These are phyloP conservation scores for Seladonia tumulorum DNA, from an alignment of 2,888 invertebrate genomes.

Conservation along the genomic window DNA sequence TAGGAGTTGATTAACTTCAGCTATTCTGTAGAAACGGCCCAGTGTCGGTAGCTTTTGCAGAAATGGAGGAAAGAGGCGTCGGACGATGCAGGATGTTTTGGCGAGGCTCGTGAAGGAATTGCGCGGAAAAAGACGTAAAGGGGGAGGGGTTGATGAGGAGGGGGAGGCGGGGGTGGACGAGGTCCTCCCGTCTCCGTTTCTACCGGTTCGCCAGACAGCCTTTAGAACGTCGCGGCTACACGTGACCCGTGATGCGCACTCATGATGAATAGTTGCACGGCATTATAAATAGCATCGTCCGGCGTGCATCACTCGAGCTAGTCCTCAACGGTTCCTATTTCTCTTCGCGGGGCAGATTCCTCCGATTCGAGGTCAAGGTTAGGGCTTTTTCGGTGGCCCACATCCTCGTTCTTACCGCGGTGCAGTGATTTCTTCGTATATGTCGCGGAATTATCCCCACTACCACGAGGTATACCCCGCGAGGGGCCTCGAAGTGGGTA, in stretches of 20 bases:
- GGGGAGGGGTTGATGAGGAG: not conserved
- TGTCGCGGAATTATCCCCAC: too few relatives aligned
- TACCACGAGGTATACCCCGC: too few relatives aligned
- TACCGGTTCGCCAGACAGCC: conserved; percentile 28
- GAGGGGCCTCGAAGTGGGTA: too few relatives aligned
- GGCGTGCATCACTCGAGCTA: conserved; percentile 1
- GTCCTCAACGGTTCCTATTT: not conserved
- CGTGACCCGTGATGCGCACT: conserved; percentile 41
- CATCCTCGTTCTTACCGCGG: too few relatives aligned
- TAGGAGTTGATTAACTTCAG: too few relatives aligned
- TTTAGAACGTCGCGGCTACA: conserved; percentile 37
- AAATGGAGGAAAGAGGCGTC: conserved; percentile 59
- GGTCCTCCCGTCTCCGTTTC: conserved; percentile 4
- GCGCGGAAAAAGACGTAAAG: conserved; percentile 32
- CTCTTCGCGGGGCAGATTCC: not conserved
- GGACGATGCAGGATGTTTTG: conserved; percentile 74
- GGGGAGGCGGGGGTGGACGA: not conserved
- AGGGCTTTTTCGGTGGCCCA: not conserved
- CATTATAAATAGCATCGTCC: conserved; percentile 37
- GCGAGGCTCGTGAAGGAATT: conserved; percentile 75
- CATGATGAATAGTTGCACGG: conserved; percentile 52
- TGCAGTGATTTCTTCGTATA: too few relatives aligned
- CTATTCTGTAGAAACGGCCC: not conserved
- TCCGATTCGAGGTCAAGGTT: conserved; percentile 36
- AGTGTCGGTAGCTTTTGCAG: conserved; percentile 51